phyloP scores from a whole-genome alignment of 1,140 invertebrate species.

The Trachelipus rathkii region DNA sequence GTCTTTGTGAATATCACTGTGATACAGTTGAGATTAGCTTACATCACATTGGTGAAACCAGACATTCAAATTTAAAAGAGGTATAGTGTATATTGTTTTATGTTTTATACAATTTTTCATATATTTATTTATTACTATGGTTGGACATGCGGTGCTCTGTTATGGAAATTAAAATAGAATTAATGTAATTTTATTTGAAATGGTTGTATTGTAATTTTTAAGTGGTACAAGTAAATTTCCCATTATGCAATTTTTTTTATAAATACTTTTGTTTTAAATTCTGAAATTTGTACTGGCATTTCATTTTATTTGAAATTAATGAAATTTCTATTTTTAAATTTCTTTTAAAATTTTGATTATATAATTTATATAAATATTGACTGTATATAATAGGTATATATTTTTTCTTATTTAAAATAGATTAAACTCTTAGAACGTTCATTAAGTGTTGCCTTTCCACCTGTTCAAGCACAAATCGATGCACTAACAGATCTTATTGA shows the following conservation, averaged over 20 bases:
- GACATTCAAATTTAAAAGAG: constrained; percentile 10
- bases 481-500: not conserved
- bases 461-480: not conserved
- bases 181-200: no score
- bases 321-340: not conserved
- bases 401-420: not conserved
- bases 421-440: not conserved
- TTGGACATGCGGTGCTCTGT: not conserved
- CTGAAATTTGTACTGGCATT: no score
- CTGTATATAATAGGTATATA: no score
- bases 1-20: constrained; percentile 27
- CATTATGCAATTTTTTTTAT: no score
- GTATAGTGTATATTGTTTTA: not conserved
- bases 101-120: not conserved
- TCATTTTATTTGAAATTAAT: no score
- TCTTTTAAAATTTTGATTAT: not conserved
- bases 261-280: no score
- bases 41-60: constrained; percentile 5
- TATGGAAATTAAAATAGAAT: no score
- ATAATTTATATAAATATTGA: not conserved
- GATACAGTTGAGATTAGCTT: constrained; percentile 17
- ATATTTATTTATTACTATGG: not conserved
- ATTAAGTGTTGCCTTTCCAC: not conserved
- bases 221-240: no score
- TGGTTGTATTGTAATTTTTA: no score